Evolutionary conservation across 2,113 vertebrate genomes (phyloP).

Genomic region (Aspiorhynchus laticeps): DNA sequence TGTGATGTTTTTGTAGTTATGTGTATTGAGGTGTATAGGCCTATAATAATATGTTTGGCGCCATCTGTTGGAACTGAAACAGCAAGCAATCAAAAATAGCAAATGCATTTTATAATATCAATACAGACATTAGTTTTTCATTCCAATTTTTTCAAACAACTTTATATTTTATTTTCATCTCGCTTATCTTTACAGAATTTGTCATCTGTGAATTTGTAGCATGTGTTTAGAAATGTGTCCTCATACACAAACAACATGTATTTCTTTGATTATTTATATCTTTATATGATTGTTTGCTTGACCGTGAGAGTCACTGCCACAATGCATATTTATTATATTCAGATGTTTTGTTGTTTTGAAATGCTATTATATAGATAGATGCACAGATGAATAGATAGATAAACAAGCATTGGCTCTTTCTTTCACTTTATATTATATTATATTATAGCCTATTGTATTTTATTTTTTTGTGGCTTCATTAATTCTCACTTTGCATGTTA

Average conservation of each 20-base stretch:
- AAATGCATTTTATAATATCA: neutral
- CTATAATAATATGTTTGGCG: neutral
- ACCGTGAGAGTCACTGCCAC: neutral
- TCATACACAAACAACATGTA: neutral
- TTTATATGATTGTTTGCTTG: neutral
- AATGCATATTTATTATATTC: neutral
- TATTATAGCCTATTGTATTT: neutral
- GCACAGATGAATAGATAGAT: too few species aligned
- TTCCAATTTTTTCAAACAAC: neutral
- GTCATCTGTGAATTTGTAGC: neutral
- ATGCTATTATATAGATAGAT: too few species aligned
- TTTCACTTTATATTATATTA: neutral
- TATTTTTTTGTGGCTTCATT: neutral
- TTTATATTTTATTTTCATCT: neutral
- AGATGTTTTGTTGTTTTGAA: neutral
- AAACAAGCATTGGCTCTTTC: too few species aligned
- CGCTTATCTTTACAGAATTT: neutral
- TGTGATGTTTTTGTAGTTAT: neutral
- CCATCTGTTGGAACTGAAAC: slow-evolving; percentile 6
- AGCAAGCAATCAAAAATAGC: neutral
- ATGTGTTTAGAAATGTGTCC: neutral
- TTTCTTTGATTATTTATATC: neutral
- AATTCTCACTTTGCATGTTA: neutral
- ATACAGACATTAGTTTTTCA: too few species aligned
- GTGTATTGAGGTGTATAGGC: neutral